phyloP scores from a whole-genome alignment of 2,113 vertebrate species.

The Prunella himalayana region DNA sequence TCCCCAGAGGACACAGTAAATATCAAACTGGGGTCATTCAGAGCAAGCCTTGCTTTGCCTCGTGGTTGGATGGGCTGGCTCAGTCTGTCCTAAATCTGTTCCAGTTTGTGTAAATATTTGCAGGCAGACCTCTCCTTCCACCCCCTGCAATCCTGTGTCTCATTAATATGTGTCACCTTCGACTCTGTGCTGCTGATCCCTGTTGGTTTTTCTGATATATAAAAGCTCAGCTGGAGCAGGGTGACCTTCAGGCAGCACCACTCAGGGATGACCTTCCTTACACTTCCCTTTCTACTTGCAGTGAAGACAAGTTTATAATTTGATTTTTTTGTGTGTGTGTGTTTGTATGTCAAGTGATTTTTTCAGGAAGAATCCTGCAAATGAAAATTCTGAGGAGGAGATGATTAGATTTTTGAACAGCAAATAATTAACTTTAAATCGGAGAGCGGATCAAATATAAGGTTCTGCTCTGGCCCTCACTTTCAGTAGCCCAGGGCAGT shows the following conservation, averaged over 20 bases:
- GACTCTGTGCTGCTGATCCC: neutral
- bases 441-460: neutral
- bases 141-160: neutral
- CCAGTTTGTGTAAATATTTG: conserved; percentile 38
- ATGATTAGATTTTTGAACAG: neutral
- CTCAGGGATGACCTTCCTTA: neutral
- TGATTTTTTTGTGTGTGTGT: neutral
- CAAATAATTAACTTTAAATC: neutral
- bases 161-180: neutral
- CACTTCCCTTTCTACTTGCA: neutral
- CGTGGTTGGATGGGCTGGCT: neutral
- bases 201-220: neutral
- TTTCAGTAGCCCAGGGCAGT: neutral
- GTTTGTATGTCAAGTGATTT: neutral
- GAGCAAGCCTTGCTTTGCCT: neutral
- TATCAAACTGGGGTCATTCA: accelerated
- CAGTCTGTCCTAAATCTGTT: conserved; percentile 1
- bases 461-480: neutral
- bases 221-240: neutral
- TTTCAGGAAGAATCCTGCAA: neutral
- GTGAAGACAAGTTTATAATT: neutral
- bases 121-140: neutral
- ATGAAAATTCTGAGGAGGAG: neutral
- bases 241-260: neutral
- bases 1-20: neutral